phyloP scores from a whole-genome alignment of 2,113 vertebrate species.

The Antechinus stuartii region DNA sequence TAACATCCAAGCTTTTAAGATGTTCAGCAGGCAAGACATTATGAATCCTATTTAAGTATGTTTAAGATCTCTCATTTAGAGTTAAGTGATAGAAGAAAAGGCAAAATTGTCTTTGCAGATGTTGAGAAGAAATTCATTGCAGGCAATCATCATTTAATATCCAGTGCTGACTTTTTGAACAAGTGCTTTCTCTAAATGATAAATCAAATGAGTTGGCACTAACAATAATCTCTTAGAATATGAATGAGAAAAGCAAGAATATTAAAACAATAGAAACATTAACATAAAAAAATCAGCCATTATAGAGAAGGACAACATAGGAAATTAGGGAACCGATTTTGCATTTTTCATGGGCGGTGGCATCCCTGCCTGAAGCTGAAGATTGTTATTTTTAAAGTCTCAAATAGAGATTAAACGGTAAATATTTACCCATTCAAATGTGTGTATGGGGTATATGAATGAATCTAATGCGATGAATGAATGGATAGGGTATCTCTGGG shows the following conservation, averaged over 20 bases:
- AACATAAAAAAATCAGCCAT: constrained; percentile 80
- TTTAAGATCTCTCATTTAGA: constrained; percentile 87
- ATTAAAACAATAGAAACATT: constrained; percentile 89
- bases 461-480: constrained; percentile 31
- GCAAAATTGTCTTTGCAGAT: constrained; percentile 88
- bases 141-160: constrained; percentile 89
- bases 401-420: constrained; percentile 52
- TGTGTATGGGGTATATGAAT: not conserved
- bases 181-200: constrained; percentile 89
- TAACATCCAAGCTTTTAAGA: constrained; percentile 78
- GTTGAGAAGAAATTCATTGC: constrained; percentile 89
- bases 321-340: constrained; percentile 71
- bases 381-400: constrained; percentile 31
- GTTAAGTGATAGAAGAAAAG: constrained; percentile 87
- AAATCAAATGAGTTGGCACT: constrained; percentile 87
- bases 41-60: constrained; percentile 85
- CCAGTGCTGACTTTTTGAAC: constrained; percentile 86
- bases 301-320: constrained; percentile 70
- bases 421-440: constrained; percentile 56
- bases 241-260: constrained; percentile 87
- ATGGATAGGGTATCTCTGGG: constrained; percentile 24
- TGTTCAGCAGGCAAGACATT: constrained; percentile 80
- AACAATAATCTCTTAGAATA: constrained; percentile 88
- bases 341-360: constrained; percentile 53
- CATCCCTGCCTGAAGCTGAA: constrained; percentile 18